phyloP scores from a whole-genome alignment of 2,113 vertebrate species.

The Callaeas wilsoni region DNA sequence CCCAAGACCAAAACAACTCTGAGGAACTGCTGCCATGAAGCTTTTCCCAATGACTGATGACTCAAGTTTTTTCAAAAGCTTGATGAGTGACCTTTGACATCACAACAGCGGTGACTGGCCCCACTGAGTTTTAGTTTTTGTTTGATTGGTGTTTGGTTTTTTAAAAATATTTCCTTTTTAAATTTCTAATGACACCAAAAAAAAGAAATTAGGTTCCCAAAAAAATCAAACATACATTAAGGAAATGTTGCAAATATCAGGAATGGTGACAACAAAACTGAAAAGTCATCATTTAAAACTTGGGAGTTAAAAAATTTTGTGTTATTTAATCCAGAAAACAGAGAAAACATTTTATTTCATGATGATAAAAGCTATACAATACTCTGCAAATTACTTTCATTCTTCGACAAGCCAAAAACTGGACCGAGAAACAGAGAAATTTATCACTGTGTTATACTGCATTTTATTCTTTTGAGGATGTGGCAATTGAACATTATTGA shows the following conservation, averaged over 20 bases:
- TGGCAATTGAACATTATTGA: not conserved
- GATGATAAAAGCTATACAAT: not conserved
- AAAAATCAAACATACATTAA: not conserved
- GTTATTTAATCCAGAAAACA: not conserved
- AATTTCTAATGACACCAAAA: not conserved
- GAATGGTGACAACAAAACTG: not conserved
- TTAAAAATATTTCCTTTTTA: not conserved
- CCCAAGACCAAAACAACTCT: not conserved
- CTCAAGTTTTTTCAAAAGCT: not conserved
- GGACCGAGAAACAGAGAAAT: not conserved
- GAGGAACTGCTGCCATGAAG: not conserved
- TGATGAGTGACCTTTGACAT: not conserved
- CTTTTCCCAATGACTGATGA: not conserved
- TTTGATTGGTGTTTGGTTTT: not conserved
- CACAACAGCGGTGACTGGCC: not conserved
- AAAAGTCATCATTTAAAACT: not conserved
- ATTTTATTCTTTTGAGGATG: not conserved
- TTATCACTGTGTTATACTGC: not conserved
- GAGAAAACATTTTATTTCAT: not conserved
- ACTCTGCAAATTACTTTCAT: not conserved
- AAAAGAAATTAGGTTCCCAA: not conserved
- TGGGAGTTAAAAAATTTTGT: fast-evolving
- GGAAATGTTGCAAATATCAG: not conserved
- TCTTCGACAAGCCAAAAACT: not conserved
- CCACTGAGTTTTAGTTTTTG: fast-evolving